phyloP scores from a whole-genome alignment of 2,888 invertebrate genomes.

The Creontiades dilutus region DNA sequence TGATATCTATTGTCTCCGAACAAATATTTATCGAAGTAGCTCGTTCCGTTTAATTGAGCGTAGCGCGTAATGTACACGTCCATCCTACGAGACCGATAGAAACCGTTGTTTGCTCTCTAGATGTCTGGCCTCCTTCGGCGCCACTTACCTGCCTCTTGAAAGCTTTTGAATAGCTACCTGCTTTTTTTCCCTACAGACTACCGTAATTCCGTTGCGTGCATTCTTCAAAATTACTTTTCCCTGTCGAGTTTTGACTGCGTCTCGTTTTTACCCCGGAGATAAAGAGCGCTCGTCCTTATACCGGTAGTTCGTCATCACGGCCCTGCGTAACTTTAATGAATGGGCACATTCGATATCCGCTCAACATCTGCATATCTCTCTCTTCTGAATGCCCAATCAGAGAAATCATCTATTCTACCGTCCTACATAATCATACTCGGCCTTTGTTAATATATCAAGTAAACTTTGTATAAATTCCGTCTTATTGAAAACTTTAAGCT shows the following conservation, averaged over 20 bases:
- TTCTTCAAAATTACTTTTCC: constrained; percentile 1
- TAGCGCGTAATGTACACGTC: neutral
- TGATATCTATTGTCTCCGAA: neutral
- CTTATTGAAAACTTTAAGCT: too few relatives aligned
- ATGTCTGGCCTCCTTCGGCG: constrained; percentile 25
- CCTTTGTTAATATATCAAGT: too few relatives aligned
- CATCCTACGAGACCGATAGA: neutral
- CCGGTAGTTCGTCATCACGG: too few relatives aligned
- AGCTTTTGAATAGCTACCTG: constrained; percentile 20
- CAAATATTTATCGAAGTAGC: constrained; percentile 20
- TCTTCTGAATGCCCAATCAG: too few relatives aligned
- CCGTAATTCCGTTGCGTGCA: constrained; percentile 10
- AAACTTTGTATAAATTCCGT: too few relatives aligned
- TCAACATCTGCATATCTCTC: too few relatives aligned
- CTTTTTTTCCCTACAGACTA: neutral
- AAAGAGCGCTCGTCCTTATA: too few relatives aligned
- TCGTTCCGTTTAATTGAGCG: constrained; percentile 15
- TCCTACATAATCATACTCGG: too few relatives aligned
- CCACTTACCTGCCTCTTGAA: constrained; percentile 25
- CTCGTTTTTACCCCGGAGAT: neutral
- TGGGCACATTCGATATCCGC: too few relatives aligned
- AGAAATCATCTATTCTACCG: too few relatives aligned
- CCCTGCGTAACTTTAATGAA: too few relatives aligned
- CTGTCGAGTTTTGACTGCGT: constrained; percentile 3
- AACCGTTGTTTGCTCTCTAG: constrained; percentile 25